Evolutionary conservation across 2,888 invertebrate genomes (phyloP).

Genomic region (Eupithecia exiguata): DNA sequence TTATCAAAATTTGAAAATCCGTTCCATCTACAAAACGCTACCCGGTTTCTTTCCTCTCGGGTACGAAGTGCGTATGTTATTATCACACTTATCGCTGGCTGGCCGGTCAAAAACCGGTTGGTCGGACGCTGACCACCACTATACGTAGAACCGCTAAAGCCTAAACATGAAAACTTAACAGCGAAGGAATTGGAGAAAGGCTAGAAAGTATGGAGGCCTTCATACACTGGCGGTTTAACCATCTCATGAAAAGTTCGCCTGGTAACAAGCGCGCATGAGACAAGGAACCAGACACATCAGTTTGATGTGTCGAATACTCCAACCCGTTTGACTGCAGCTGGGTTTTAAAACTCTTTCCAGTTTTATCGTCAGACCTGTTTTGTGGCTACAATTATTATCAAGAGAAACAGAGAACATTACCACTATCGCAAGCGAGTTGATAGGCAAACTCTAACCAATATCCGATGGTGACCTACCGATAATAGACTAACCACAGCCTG

Average conservation of each 20-base stretch:
- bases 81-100: conserved; percentile 66
- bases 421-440: conserved; percentile 31
- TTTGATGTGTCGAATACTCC: conserved; percentile 36
- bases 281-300: conserved; percentile 41
- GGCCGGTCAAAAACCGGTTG: conserved; percentile 73
- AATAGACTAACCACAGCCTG: conserved; percentile 27
- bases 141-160: conserved; percentile 44
- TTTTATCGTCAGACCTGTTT: conserved; percentile 37
- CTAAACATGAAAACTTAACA: conserved; percentile 14
- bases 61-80: conserved; percentile 57
- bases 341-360: conserved; percentile 46
- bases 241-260: conserved; percentile 36
- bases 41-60: conserved; percentile 29
- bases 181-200: conserved; percentile 14
- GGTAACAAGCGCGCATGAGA: conserved; percentile 39
- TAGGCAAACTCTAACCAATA: conserved; percentile 26
- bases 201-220: conserved; percentile 28
- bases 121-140: conserved; percentile 60
- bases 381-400: conserved; percentile 23
- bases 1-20: conserved; percentile 11
- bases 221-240: conserved; percentile 29
- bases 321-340: conserved; percentile 45
- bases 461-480: conserved; percentile 31
- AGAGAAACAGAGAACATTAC: conserved; percentile 22
- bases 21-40: conserved; percentile 7